Percentiles rank a stretch among this genome's conserved stretches.
phyloP scores from a whole-genome alignment of 2,797 vertebrate species.

The Hapalemur alaotrensis region DNA sequence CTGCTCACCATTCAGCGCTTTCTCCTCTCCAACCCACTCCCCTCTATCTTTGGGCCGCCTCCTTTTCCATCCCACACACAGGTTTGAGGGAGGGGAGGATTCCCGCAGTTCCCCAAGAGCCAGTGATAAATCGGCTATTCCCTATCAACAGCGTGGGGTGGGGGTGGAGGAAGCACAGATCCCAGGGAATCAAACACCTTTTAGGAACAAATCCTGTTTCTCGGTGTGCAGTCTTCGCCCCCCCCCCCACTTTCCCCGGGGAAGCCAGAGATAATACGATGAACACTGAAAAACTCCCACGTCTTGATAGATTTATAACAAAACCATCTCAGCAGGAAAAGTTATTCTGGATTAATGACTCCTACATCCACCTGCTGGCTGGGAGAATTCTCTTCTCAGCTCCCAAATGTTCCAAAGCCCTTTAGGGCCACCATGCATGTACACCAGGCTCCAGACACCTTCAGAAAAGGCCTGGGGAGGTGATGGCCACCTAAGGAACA shows the following conservation, averaged over 20 bases:
- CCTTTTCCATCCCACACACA: not conserved
- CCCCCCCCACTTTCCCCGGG: not conserved
- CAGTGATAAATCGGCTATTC: not conserved
- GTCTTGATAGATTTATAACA: not conserved
- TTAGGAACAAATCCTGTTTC: not conserved
- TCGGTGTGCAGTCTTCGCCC: not conserved
- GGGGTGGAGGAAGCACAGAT: not conserved
- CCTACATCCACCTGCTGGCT: conserved; percentile 72
- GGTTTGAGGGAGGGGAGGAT: not conserved
- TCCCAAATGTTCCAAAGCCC: conserved; percentile 50
- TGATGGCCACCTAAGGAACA: not conserved
- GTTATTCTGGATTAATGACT: conserved; percentile 70
- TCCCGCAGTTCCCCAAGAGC: not conserved
- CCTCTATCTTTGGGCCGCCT: not conserved
- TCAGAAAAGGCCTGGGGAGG: conserved; percentile 19
- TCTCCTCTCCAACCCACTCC: not conserved
- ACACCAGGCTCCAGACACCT: conserved; percentile 36
- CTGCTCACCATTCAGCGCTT: not conserved
- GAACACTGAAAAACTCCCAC: not conserved
- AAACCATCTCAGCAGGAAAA: conserved; percentile 67
- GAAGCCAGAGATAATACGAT: not conserved
- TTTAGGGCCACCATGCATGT: conserved; percentile 55
- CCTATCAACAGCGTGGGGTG: not conserved
- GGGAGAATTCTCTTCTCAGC: conserved; percentile 33
- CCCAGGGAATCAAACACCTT: not conserved